phyloP scores from a whole-genome alignment of 2,888 invertebrate genomes.

The Macaria notata region DNA sequence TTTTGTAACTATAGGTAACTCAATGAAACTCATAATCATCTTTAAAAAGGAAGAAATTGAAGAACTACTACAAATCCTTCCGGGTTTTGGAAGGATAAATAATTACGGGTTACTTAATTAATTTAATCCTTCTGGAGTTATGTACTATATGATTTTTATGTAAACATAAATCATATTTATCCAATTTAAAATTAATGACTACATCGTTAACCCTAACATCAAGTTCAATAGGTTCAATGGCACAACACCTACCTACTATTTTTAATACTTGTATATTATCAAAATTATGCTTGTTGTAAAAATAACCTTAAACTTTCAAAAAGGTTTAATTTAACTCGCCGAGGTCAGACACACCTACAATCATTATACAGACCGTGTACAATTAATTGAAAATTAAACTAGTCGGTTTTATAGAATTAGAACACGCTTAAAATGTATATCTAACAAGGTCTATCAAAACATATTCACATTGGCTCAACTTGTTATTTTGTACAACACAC shows the following conservation, averaged over 20 bases:
- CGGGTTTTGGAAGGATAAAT: too few relatives aligned
- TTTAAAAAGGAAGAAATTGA: too few relatives aligned
- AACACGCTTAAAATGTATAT: conserved; percentile 7
- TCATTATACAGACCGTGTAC: conserved; percentile 26
- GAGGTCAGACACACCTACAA: conserved; percentile 45
- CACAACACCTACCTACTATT: conserved; percentile 13
- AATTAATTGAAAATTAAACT: conserved; percentile 30
- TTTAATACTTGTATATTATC: conserved; percentile 17
- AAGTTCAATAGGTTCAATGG: conserved; percentile 12
- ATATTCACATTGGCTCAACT: not conserved
- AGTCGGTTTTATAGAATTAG: conserved; percentile 5
- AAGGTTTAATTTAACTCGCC: conserved; percentile 37
- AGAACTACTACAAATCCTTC: too few relatives aligned
- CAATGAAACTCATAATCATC: too few relatives aligned
- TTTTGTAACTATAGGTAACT: too few relatives aligned
- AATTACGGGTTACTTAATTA: too few relatives aligned
- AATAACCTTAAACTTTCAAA: conserved; percentile 49
- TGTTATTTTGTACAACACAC: not conserved
- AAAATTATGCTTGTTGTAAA: conserved; percentile 29
- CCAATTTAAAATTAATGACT: too few relatives aligned
- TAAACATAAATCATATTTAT: too few relatives aligned
- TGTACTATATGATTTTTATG: too few relatives aligned
- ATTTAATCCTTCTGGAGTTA: too few relatives aligned
- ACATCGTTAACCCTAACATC: too few relatives aligned
- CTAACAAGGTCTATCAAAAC: conserved; percentile 7